Conservation (phyloP, 2,113 vertebrate genomes). For the Scomber colias region DNA sequence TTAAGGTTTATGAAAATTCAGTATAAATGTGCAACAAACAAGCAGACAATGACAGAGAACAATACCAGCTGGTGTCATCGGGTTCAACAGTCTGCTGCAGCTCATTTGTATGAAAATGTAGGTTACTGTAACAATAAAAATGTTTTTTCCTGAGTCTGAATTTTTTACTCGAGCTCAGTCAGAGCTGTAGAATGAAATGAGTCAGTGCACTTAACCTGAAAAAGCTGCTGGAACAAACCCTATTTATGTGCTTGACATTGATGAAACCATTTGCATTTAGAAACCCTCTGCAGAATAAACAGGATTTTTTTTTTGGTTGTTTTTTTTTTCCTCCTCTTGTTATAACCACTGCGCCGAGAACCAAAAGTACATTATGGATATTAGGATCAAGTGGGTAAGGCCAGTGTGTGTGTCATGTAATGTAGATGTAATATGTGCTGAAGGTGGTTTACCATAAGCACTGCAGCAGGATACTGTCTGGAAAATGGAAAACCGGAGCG, state of each 20-base stretch:
- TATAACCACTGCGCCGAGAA: neutral
- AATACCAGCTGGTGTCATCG: neutral
- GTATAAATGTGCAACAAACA: neutral
- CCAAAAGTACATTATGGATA: neutral
- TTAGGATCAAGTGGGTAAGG: neutral
- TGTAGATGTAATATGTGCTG: neutral
- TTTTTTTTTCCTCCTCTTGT: neutral
- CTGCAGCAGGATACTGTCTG: constrained; percentile 93
- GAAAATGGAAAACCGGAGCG: constrained; percentile 95
- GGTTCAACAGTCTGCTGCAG: constrained; percentile 20
- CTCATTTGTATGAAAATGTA: constrained; percentile 17
- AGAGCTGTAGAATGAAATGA: constrained; percentile 7
- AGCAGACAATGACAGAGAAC: neutral
- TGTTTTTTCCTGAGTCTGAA: constrained; percentile 31
- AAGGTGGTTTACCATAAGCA: constrained; percentile 89
- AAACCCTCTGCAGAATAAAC: neutral
- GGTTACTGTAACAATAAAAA: constrained; percentile 25
- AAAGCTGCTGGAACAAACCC: constrained; percentile 18
- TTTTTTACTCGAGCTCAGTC: constrained; percentile 18
- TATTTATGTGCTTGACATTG: constrained; percentile 45
- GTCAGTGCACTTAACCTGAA: constrained; percentile 49
- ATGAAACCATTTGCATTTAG: constrained; percentile 22
- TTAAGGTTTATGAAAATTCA: neutral
- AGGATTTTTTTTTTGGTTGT: too few relatives aligned
- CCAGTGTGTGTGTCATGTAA: neutral